Evolutionary conservation across 2,113 vertebrate genomes (phyloP).

Genomic region (Manacus vitellinus): DNA sequence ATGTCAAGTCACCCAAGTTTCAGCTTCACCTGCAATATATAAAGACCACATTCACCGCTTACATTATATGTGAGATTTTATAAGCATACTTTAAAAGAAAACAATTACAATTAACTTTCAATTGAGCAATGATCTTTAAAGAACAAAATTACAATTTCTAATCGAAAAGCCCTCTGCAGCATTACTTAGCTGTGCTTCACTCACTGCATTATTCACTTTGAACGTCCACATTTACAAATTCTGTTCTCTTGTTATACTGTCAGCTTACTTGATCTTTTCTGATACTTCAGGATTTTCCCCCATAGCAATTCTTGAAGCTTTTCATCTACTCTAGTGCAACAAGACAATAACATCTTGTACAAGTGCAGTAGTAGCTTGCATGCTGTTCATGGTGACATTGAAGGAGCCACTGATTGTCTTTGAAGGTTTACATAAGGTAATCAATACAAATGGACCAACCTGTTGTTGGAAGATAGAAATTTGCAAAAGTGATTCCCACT

Average conservation of each 20-base stretch:
- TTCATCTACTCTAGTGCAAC: background rate
- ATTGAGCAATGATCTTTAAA: background rate
- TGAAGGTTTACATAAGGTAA: background rate
- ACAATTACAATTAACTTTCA: background rate
- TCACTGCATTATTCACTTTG: background rate
- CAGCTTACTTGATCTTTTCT: background rate
- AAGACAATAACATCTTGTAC: background rate
- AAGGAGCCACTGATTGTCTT: background rate
- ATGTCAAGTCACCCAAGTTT: background rate
- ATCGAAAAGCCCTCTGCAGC: background rate
- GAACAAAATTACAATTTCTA: background rate
- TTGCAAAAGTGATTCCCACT: background rate
- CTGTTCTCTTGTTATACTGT: background rate
- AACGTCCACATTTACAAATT: background rate
- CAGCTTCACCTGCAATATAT: background rate
- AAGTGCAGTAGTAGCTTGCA: background rate
- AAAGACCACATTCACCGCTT: background rate
- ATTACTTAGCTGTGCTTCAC: background rate
- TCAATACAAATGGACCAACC: background rate
- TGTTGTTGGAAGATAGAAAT: background rate
- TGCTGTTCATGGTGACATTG: fast-evolving
- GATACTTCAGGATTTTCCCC: background rate
- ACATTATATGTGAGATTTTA: background rate
- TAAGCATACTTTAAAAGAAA: background rate
- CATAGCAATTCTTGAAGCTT: background rate